Conservation (phyloP, 2,113 vertebrate species). For the Sebastes schlegelii region DNA sequence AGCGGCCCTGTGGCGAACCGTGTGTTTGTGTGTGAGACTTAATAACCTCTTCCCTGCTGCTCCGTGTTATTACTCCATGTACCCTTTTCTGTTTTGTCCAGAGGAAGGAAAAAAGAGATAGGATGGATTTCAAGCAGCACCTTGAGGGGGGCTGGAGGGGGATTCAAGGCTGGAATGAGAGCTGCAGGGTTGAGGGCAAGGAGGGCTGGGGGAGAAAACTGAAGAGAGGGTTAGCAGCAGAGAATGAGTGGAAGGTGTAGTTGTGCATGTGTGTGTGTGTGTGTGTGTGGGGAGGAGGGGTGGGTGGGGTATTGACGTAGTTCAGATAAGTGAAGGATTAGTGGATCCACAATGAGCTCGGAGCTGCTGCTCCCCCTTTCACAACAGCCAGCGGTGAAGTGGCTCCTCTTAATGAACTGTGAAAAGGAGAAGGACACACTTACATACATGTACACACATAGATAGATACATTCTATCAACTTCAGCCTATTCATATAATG, state of each 20-base stretch:
- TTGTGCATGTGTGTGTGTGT: no score
- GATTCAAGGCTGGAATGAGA: conserved; percentile 27
- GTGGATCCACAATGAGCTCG: conserved; percentile 59
- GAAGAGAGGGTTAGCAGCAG: conserved; percentile 5
- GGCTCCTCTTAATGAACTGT: conserved; percentile 67
- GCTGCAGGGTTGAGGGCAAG: conserved; percentile 25
- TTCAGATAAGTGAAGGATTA: conserved; percentile 73
- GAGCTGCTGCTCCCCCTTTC: conserved; percentile 57
- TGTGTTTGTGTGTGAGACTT: conserved; percentile 75
- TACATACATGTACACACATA: not conserved
- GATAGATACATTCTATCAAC: conserved; percentile 1
- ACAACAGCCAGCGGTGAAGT: conserved; percentile 62
- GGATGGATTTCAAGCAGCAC: conserved; percentile 65
- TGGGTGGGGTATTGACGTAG: conserved; percentile 43
- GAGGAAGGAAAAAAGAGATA: conserved; percentile 53
- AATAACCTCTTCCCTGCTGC: conserved; percentile 76
- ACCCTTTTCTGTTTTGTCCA: conserved; percentile 64
- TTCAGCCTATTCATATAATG: not conserved
- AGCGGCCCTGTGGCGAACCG: conserved; percentile 53
- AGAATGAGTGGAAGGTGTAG: conserved; percentile 42
- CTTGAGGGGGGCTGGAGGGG: conserved; percentile 21
- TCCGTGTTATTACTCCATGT: conserved; percentile 71
- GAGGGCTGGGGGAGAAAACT: not conserved
- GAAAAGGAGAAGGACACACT: conserved; percentile 54
- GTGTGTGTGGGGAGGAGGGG: not conserved